phyloP scores from a whole-genome alignment of 2,888 invertebrate species.

The Drosophila nr. perissopoda region DNA sequence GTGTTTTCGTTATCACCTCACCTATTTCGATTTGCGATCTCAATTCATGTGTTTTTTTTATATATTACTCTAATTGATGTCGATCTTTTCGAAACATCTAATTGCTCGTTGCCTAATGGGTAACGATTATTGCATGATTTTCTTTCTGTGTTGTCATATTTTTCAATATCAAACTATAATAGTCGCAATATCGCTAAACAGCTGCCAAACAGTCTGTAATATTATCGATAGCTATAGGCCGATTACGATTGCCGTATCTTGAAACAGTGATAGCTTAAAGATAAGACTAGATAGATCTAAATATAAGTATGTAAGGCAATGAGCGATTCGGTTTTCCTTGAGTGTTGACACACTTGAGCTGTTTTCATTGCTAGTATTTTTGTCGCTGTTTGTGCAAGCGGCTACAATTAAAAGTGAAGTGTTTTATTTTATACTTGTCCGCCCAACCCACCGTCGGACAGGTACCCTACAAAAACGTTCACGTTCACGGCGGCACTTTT shows the following conservation, averaged over 20 bases:
- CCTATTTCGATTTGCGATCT: not conserved
- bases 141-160: not conserved
- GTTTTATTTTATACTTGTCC: constrained; percentile 4
- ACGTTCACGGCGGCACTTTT: constrained; percentile 33
- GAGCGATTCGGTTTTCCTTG: constrained; percentile 42
- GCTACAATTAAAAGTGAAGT: constrained; percentile 36
- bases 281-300: constrained; percentile 36
- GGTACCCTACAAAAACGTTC: constrained; percentile 14
- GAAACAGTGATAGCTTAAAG: not conserved
- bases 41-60: not conserved
- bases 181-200: not conserved
- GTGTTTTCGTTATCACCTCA: constrained; percentile 1
- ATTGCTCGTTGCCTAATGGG: not conserved
- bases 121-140: not conserved
- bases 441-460: constrained; percentile 7
- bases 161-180: not conserved
- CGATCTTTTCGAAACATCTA: not conserved
- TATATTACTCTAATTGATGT: not conserved
- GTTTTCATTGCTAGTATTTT: constrained; percentile 17
- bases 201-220: not conserved
- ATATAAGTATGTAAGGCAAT: constrained; percentile 25
- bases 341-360: constrained; percentile 51
- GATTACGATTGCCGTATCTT: constrained; percentile 2
- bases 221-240: constrained; percentile 3
- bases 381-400: constrained; percentile 12